Conservation (phyloP, 2,797 vertebrate genomes). For the Carapus acus region DNA sequence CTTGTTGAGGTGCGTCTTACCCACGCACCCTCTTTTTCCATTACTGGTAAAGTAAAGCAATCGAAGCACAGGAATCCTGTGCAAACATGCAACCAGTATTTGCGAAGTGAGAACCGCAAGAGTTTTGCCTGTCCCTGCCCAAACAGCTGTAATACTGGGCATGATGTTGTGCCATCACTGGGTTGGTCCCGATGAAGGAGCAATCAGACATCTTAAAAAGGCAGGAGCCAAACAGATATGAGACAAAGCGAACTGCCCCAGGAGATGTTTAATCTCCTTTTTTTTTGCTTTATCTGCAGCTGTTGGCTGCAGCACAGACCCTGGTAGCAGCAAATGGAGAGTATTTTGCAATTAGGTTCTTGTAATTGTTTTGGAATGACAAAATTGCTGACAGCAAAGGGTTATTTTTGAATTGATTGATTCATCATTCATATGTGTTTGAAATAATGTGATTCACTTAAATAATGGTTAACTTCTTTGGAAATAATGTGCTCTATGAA, state of each 20-base stretch:
- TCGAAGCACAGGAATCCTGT: neutral
- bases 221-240: neutral
- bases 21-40: neutral
- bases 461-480: no score
- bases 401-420: neutral
- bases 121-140: neutral
- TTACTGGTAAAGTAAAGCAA: neutral
- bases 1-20: neutral
- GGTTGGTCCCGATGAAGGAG: neutral
- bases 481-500: no score
- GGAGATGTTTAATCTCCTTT: neutral
- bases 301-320: conserved; percentile 4
- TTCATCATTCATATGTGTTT: conserved; percentile 20
- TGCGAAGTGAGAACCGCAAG: neutral
- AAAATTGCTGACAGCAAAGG: neutral
- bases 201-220: neutral
- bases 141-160: conserved; percentile 4
- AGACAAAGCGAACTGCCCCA: neutral
- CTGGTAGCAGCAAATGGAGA: neutral
- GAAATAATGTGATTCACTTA: conserved; percentile 8
- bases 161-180: neutral
- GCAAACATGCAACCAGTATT: neutral
- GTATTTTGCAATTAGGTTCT: conserved; percentile 1
- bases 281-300: neutral
- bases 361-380: conserved; percentile 1